phyloP scores from a whole-genome alignment of 2,888 invertebrate species.

The Lumbricus terrestris region DNA sequence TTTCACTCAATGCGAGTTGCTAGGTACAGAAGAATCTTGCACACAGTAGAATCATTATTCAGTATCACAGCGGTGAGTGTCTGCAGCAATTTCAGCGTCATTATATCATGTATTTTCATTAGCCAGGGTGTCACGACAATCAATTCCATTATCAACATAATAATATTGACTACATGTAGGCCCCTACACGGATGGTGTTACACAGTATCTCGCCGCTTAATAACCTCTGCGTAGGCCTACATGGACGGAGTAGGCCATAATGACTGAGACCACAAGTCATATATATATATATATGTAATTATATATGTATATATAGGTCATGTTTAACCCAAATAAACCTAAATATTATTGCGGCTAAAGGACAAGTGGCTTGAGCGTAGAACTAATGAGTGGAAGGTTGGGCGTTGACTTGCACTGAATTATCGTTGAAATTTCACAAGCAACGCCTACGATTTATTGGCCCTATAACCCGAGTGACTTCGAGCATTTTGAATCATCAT shows the following conservation, averaged over 20 bases:
- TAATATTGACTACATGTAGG: too few species aligned
- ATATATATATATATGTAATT: too few species aligned
- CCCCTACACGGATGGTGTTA: too few species aligned
- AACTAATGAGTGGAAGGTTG: neutral
- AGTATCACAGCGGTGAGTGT: neutral
- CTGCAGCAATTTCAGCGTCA: neutral
- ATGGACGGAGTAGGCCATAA: neutral
- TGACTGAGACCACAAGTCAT: neutral
- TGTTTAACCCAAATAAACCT: neutral
- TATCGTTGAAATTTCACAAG: neutral
- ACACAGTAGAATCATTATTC: neutral
- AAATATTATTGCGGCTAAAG: neutral
- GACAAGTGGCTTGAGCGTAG: neutral
- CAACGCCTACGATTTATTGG: neutral
- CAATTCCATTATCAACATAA: neutral
- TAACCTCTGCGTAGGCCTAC: neutral
- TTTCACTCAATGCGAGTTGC: too few species aligned
- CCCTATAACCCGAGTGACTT: too few species aligned
- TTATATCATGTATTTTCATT: neutral
- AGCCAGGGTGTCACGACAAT: neutral
- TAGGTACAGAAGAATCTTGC: neutral
- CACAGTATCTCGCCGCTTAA: neutral
- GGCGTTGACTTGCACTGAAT: neutral
- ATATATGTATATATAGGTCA: too few species aligned
- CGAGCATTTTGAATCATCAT: neutral